phyloP scores from a whole-genome alignment of 2,797 vertebrate species.

The Miichthys miiuy region DNA sequence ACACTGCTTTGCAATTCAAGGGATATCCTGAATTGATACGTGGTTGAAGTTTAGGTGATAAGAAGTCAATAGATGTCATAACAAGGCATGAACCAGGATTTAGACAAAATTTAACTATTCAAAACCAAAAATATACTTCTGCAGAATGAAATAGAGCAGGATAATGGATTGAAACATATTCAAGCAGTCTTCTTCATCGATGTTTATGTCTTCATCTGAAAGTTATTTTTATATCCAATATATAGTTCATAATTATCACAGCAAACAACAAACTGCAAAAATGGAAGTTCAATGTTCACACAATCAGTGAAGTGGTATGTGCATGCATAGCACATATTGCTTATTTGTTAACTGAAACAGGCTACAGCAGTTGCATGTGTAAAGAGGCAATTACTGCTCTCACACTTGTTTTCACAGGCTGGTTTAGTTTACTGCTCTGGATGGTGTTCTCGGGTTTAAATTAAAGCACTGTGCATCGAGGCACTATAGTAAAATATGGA shows the following conservation, averaged over 20 bases:
- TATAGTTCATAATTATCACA: neutral
- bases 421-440: constrained; percentile 54
- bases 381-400: constrained; percentile 76
- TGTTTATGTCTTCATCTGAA: constrained; percentile 9
- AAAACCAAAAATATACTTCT: neutral
- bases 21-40: constrained; percentile 9
- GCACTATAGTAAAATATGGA: constrained; percentile 52
- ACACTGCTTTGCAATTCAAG: constrained; percentile 43
- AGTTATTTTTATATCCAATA: constrained; percentile 19
- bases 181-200: constrained; percentile 11
- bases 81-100: constrained; percentile 11
- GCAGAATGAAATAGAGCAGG: neutral
- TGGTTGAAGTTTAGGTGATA: constrained; percentile 33
- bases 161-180: neutral
- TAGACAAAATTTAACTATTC: constrained; percentile 4
- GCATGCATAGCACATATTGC: constrained; percentile 64
- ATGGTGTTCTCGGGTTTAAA: constrained; percentile 59
- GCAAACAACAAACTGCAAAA: constrained; percentile 22
- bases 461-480: constrained; percentile 18
- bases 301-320: constrained; percentile 47
- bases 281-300: constrained; percentile 30
- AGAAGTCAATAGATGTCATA: constrained; percentile 28
- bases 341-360: constrained; percentile 60
- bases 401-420: constrained; percentile 63
- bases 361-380: constrained; percentile 61